Percentiles rank a stretch among this genome's conserved stretches.
These are phyloP conservation scores for Penaeus vannamei DNA, from an alignment of 1,140 invertebrate genomes.

Conservation along the genomic window DNA sequence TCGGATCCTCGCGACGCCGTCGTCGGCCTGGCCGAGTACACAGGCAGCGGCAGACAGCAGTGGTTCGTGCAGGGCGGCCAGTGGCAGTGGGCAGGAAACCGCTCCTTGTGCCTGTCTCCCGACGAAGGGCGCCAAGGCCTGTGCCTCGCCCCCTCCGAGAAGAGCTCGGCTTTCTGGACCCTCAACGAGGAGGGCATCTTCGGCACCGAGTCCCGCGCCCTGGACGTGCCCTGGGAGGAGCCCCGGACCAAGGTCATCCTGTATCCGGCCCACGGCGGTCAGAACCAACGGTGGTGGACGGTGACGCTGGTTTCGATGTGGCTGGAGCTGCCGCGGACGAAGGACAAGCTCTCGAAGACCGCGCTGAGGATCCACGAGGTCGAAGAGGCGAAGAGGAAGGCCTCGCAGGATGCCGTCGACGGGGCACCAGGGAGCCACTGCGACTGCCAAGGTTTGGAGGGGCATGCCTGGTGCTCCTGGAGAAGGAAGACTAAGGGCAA, in stretches of 20 bases:
- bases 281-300: conserved; percentile 43
- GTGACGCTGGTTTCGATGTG: no score
- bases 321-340: no score
- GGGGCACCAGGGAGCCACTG: no score
- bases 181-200: neutral
- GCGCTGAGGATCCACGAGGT: no score
- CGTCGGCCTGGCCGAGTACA: conserved; percentile 21
- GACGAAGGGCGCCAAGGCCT: neutral
- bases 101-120: conserved; percentile 26
- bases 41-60: conserved; percentile 24
- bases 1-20: conserved; percentile 6
- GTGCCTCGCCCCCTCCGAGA: neutral
- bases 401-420: no score
- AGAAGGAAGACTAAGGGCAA: no score
- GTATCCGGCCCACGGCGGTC: conserved; percentile 9
- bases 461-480: no score
- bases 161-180: neutral
- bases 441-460: no score
- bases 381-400: no score
- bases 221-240: conserved; percentile 41
- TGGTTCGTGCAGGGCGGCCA: conserved; percentile 23
- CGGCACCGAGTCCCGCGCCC: neutral
- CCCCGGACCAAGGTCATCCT: conserved; percentile 23
- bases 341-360: no score
- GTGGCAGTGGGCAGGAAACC: conserved; percentile 36